phyloP scores from a whole-genome alignment of 1,140 invertebrate genomes.

The Camponotus floridanus region DNA sequence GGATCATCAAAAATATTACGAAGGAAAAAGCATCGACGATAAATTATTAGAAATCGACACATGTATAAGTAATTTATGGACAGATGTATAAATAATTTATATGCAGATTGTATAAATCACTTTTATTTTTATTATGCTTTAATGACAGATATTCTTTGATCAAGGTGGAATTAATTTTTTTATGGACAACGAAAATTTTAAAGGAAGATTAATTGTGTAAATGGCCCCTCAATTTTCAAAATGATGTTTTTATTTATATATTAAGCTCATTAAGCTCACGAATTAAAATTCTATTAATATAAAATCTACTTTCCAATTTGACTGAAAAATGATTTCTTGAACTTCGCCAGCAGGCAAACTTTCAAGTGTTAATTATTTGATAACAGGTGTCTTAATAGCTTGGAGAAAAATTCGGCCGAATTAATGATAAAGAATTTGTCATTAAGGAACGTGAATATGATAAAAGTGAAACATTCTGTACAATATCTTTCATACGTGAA shows the following conservation, averaged over 20 bases:
- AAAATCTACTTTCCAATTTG: slow-evolving; percentile 11
- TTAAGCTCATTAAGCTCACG: neutral
- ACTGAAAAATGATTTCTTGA: neutral
- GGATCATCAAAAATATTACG: neutral
- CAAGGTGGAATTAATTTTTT: neutral
- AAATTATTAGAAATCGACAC: slow-evolving; percentile 7
- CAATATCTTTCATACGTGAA: slow-evolving; percentile 1
- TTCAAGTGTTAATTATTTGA: slow-evolving; percentile 11
- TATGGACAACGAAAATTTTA: neutral
- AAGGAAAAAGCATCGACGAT: neutral
- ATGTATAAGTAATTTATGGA: slow-evolving; percentile 1
- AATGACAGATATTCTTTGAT: neutral
- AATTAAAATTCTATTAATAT: slow-evolving; percentile 19
- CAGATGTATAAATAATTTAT: slow-evolving; percentile 13
- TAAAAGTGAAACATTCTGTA: neutral
- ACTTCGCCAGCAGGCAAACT: neutral
- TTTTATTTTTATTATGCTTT: neutral
- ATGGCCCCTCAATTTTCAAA: slow-evolving; percentile 4
- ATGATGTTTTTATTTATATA: neutral
- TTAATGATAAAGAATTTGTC: neutral
- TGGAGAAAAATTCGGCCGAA: neutral
- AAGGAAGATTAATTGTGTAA: neutral
- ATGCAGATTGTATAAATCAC: neutral
- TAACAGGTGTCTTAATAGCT: neutral
- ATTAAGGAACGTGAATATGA: neutral